Base-by-base conservation (phyloP, 2,113 vertebrate genomes). In the Saiga tatarica region DNA sequence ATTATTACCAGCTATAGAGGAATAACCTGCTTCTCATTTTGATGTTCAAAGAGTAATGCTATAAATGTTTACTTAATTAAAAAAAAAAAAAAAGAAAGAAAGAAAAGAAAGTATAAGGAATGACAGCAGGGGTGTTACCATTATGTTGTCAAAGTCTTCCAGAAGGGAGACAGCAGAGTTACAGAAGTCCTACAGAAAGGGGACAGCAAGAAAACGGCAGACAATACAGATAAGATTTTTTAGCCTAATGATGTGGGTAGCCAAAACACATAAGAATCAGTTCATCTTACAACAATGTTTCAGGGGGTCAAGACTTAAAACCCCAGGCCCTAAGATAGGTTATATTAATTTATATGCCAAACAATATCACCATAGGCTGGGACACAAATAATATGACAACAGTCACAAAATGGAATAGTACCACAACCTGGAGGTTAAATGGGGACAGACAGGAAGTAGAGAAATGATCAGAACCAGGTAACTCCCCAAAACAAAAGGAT, bases 131-230 rank as follows among this genome's bases (percentile, higher is more conserved):
- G 95, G 30, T 78, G 98, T 98, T 98, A 98, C 98, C 99, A 97
- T 98, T 91, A 97, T 64, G 98, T 97, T 98, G 98, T 98, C 98
- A 98, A 97, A 99, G 98, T 98, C 98, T 96, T 98, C 98, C 95
- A 98, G 98, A 97, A 98, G 98, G 97, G 98, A 83, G 42, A 98
- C 97, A 39, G 98, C 98, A 97, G 98, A 89, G 97, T 93, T 97
- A 98, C 98, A 98, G 96, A 98, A 97, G 97, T 98, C 98, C 98
- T 98, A 94, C 55, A 94, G 98, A 98, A 94, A 97, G 98, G 98
- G 98, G 94, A 98, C 94, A 98, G 98, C 91, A 10, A 98, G 98
- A 99, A 94, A 97, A 98, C 0, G 95, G 97, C 97, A 98, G 98
- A 98, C 89, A 98, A 89, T 1, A 98, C 87, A 97, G 78, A 97